A percentile compares a stretch with the other conserved stretches of the same genome.
These are phyloP conservation scores for Drosophila gaucha DNA, from an alignment of 2,888 invertebrate species.

Conservation along the genomic window DNA sequence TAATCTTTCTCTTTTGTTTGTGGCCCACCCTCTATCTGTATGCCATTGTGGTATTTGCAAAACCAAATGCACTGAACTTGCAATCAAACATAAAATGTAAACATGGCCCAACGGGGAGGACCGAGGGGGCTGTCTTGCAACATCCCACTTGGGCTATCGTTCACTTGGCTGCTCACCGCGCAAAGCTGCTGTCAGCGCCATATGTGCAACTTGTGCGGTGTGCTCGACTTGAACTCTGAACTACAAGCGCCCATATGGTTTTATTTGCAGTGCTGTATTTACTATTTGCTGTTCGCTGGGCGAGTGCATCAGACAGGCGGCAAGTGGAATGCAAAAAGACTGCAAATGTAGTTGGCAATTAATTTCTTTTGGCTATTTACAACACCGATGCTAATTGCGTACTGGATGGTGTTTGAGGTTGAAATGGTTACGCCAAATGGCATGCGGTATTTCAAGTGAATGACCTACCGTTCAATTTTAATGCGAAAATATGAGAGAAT, in stretches of 20 bases:
- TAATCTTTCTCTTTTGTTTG: conserved; percentile 27
- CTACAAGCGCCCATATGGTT: conserved; percentile 50
- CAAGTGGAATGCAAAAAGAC: conserved; percentile 8
- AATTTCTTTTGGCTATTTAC: conserved; percentile 31
- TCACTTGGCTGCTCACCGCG: conserved; percentile 45
- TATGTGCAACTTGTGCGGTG: conserved; percentile 46
- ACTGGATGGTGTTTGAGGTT: conserved; percentile 2
- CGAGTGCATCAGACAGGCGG: conserved; percentile 14
- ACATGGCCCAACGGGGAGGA: conserved; percentile 34
- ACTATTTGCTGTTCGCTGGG: conserved; percentile 24
- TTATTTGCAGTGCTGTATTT: conserved; percentile 35
- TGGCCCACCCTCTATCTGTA: background rate
- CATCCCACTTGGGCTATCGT: conserved; percentile 45
- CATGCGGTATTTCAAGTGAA: conserved; percentile 25
- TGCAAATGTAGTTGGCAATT: conserved; percentile 35
- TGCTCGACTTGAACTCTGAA: conserved; percentile 53
- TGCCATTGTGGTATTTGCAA: conserved; percentile 41
- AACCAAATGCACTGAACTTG: conserved; percentile 50
- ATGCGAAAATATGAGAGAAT: conserved; percentile 14
- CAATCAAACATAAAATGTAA: conserved; percentile 60
- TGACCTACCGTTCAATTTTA: conserved; percentile 15
- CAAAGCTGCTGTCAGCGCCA: conserved; percentile 44
- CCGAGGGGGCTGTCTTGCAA: conserved; percentile 7
- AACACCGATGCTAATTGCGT: conserved; percentile 23
- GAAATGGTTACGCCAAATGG: conserved; percentile 6